Conservation (phyloP, 1,140 invertebrate species). For the Eubasilissa regina region DNA sequence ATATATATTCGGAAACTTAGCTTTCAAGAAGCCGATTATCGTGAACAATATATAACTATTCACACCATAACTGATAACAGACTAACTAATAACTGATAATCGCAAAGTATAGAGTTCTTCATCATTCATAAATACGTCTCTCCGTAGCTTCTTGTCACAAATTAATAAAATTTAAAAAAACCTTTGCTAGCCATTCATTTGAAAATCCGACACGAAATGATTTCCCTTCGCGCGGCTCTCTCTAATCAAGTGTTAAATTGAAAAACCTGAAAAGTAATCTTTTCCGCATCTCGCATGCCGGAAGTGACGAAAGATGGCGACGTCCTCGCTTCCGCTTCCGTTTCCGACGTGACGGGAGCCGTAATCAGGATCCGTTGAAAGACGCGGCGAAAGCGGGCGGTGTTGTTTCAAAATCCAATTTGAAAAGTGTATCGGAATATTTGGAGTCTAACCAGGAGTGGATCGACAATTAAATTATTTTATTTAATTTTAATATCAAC, state of each 20-base stretch:
- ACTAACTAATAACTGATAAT: no score
- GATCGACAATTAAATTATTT: not conserved
- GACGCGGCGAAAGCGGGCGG: not conserved
- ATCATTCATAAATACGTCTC: no score
- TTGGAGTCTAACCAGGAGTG: not conserved
- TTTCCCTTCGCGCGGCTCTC: not conserved
- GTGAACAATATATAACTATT: no score
- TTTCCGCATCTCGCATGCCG: not conserved
- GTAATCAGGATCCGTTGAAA: not conserved
- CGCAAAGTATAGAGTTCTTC: no score
- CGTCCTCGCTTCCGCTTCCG: not conserved
- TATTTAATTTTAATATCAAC: no score
- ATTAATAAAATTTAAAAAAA: no score
- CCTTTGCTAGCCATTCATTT: no score
- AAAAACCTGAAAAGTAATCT: slow-evolving; percentile 1
- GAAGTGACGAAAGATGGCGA: slow-evolving; percentile 5
- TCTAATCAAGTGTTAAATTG: slow-evolving; percentile 9
- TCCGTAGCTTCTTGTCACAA: no score
- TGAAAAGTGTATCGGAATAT: slow-evolving; percentile 1
- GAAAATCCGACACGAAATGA: no score
- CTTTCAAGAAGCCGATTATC: no score
- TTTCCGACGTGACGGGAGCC: not conserved
- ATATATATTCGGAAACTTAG: no score
- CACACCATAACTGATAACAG: no score
- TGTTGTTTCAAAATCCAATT: slow-evolving; percentile 21